These are phyloP conservation scores for Melanotaenia duboulayi DNA, from an alignment of 2,113 vertebrate species.

Conservation along the genomic window DNA sequence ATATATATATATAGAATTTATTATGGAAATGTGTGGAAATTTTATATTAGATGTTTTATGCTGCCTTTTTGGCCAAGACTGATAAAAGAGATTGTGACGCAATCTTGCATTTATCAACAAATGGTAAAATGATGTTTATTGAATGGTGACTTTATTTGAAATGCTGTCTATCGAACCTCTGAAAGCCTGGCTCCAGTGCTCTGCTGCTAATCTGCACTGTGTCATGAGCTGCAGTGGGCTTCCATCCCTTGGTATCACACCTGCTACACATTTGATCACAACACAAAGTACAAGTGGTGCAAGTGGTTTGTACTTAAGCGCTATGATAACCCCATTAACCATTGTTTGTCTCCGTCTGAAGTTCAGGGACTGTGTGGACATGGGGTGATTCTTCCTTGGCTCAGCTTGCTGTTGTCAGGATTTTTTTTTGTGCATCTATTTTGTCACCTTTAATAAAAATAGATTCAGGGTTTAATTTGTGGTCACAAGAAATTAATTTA, in stretches of 20 bases:
- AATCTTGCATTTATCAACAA: background rate
- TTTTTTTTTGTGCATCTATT: background rate
- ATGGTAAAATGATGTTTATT: background rate
- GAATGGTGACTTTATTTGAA: conserved; percentile 34
- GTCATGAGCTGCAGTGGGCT: conserved; percentile 42
- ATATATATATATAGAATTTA: no score
- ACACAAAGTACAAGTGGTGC: conserved; percentile 23
- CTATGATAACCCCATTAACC: background rate
- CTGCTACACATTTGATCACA: conserved; percentile 5
- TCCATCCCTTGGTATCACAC: conserved; percentile 10
- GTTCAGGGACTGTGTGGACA: no score
- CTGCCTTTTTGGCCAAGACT: no score
- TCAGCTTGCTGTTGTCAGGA: background rate
- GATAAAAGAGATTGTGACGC: background rate
- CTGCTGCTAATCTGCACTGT: conserved; percentile 38
- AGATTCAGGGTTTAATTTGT: background rate
- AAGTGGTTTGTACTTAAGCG: conserved; percentile 26
- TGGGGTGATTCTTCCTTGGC: background rate
- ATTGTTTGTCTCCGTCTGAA: background rate
- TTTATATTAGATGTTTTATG: no score
- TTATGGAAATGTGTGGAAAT: no score
- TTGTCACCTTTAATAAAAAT: background rate
- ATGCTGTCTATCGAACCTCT: conserved; percentile 15
- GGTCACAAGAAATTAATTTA: background rate
- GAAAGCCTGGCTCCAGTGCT: conserved; percentile 7